Conservation (phyloP, 2,113 vertebrate genomes). For the Melanotaenia duboulayi region DNA sequence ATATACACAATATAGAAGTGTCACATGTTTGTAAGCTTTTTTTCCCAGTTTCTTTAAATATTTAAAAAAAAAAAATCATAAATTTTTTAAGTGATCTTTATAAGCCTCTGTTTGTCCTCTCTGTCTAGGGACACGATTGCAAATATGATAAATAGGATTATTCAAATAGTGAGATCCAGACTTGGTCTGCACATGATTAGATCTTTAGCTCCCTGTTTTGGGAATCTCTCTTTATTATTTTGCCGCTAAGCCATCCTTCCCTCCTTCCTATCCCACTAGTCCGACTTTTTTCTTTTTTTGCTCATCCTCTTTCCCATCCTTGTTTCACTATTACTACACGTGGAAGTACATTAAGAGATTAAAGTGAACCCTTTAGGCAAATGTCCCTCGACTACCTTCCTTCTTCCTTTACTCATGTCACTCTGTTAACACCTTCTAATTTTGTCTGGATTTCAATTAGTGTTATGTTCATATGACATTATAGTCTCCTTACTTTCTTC, state of each 20-base stretch:
- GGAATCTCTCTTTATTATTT: neutral
- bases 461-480: too few species aligned
- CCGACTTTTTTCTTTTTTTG: slow-evolving; percentile 3
- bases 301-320: slow-evolving; percentile 26
- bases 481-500: neutral
- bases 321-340: slow-evolving; percentile 53
- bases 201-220: neutral
- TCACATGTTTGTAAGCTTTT: neutral
- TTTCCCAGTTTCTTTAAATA: neutral
- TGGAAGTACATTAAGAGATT: slow-evolving; percentile 74
- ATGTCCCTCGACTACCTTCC: slow-evolving; percentile 26
- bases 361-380: slow-evolving; percentile 60
- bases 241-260: neutral
- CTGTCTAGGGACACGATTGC: neutral
- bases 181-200: neutral
- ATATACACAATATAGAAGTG: too few species aligned
- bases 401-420: neutral
- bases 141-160: neutral
- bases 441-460: slow-evolving; percentile 13
- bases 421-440: slow-evolving; percentile 20
- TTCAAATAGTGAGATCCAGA: neutral
- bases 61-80: too few species aligned
- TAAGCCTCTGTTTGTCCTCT: neutral
- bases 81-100: neutral
- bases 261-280: neutral